phyloP scores from a whole-genome alignment of 2,888 invertebrate genomes.

The Proisotoma minuta region DNA sequence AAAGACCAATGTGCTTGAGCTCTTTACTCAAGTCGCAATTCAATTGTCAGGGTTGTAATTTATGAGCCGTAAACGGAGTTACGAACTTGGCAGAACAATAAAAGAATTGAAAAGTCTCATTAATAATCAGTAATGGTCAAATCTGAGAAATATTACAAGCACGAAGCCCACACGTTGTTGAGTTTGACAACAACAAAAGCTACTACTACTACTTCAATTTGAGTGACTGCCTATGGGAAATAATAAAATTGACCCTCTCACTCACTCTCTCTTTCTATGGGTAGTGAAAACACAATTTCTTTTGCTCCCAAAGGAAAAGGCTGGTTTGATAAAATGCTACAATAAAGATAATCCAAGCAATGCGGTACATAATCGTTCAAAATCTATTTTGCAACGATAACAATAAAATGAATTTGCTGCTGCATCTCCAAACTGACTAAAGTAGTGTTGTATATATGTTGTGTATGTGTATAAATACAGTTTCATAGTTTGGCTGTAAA shows the following conservation, averaged over 20 bases:
- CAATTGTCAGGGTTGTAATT: constrained; percentile 26
- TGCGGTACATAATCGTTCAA: constrained; percentile 15
- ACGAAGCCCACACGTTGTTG: constrained; percentile 7
- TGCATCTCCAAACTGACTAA: constrained; percentile 1
- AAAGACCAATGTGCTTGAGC: not conserved
- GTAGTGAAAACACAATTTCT: no score
- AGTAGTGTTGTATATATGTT: not conserved
- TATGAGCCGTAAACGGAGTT: constrained; percentile 29
- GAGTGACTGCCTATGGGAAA: no score
- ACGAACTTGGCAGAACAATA: constrained; percentile 22
- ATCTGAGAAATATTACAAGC: constrained; percentile 14
- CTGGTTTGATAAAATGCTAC: constrained; percentile 16
- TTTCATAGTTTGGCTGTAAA: not conserved
- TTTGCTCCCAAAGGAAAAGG: not conserved
- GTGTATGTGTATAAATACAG: not conserved
- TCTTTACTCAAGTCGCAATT: constrained; percentile 15
- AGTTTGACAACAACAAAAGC: not conserved
- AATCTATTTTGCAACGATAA: constrained; percentile 16
- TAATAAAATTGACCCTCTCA: no score
- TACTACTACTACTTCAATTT: no score
- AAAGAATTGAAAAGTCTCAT: constrained; percentile 31
- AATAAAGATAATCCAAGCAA: constrained; percentile 17
- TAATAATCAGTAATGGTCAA: constrained; percentile 41
- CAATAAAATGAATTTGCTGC: constrained; percentile 14
- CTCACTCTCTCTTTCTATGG: no score